Evolutionary conservation across 1,140 invertebrate genomes (phyloP), one percentile per base, ranked within the genome.

Genomic region (Bombus confusus): DNA sequence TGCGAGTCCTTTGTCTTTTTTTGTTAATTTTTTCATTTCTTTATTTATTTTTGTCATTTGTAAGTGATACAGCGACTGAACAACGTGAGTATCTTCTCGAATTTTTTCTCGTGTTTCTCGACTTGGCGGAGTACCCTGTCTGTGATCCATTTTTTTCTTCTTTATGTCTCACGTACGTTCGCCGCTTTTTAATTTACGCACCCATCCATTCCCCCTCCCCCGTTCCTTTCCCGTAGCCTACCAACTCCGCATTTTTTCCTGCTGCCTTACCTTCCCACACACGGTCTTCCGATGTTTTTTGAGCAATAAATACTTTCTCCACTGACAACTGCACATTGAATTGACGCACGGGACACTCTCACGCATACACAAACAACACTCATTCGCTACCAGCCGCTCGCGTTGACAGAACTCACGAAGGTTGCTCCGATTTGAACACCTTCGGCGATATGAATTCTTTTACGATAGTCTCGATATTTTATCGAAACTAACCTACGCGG

Each of bases 271-370:
- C 87, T 89, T 85, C 80, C 80, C 84, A 73, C 85, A 34, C 88
- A 86, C 90, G 83, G 80, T 86, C 92, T 94, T 93, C 90, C 93
- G 92, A 93, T 94, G 93, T 92, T 93, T 94, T 94, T 95, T 93
- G 93, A 94, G 94, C 94, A 95, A 95, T 95, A 95, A 95, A 95
- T 95, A 95, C 94, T 95, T 95, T 95, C 94, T 95, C 93, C 93
- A 94, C 94, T 92, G 92, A 94, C 92, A 91, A 95, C 92, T 93
- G 93, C 94, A 95, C 92, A 94, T 95, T 94, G 92, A 95, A 95
- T 95, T 95, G 95, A 95, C 95, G 93, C 93, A 94, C 94, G 93
- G 94, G 93, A 95, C 92, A 94, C 91, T 88, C 82, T 74, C 85
- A 81, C 78, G 77, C 85, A 81, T 75, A 90, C 83, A 83, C 73